Percentiles rank a stretch among this genome's conserved stretches.
These are phyloP conservation scores for Melanostoma scalare DNA, from an alignment of 2,888 invertebrate species.

Conservation along the genomic window DNA sequence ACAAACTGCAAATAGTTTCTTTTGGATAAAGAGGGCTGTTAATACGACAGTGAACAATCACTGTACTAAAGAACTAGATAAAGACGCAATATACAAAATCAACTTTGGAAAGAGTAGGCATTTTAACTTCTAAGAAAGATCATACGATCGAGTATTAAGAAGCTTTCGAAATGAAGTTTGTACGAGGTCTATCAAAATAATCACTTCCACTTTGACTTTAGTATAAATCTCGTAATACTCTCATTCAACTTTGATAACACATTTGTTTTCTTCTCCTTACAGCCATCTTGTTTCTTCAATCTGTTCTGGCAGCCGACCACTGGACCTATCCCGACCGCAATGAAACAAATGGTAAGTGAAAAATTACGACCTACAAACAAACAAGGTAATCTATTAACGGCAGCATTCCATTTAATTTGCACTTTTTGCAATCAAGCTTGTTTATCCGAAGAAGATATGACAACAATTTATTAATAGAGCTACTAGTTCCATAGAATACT, in stretches of 20 bases:
- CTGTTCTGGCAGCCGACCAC: slow-evolving; percentile 58
- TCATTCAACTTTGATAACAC: neutral
- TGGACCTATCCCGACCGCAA: slow-evolving; percentile 80
- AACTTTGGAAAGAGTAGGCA: too few species aligned
- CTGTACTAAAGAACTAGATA: too few species aligned
- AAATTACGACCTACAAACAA: slow-evolving; percentile 71
- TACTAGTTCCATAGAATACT: slow-evolving; percentile 16
- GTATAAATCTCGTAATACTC: neutral
- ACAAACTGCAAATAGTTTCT: too few species aligned
- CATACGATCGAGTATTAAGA: too few species aligned
- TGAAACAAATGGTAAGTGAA: slow-evolving; percentile 77
- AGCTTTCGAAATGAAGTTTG: too few species aligned
- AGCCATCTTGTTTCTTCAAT: slow-evolving; percentile 50
- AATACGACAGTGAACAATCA: too few species aligned
- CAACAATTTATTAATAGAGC: slow-evolving; percentile 47
- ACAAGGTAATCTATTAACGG: slow-evolving; percentile 11
- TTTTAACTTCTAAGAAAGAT: too few species aligned
- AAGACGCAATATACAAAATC: too few species aligned
- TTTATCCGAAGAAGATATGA: slow-evolving; percentile 14
- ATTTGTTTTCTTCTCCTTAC: slow-evolving; percentile 11
- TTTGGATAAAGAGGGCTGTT: too few species aligned
- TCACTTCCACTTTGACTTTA: neutral
- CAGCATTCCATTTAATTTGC: slow-evolving; percentile 64
- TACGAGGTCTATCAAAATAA: too few species aligned
- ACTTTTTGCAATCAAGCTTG: slow-evolving; percentile 11